Percentiles rank a stretch among this genome's conserved stretches.
phyloP scores from a whole-genome alignment of 2,888 invertebrate genomes.

The Bruchidius siliquastri region DNA sequence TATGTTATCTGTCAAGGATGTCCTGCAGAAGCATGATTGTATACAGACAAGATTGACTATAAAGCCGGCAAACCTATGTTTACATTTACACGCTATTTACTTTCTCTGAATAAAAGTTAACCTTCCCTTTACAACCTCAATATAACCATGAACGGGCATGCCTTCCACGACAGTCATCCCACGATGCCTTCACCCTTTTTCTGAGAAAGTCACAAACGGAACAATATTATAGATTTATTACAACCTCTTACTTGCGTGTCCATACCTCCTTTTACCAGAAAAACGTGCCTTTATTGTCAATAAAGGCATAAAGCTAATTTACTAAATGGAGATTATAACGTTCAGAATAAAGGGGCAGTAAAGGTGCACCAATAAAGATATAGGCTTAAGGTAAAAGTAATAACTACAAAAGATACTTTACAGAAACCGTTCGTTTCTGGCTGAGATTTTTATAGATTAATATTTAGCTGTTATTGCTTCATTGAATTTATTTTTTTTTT shows the following conservation, averaged over 20 bases:
- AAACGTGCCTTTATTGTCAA: background rate
- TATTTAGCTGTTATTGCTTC: too few species aligned
- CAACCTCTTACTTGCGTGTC: background rate
- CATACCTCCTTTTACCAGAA: background rate
- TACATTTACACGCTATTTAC: background rate
- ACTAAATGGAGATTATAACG: too few species aligned
- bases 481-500: too few species aligned
- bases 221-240: background rate
- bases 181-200: background rate
- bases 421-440: background rate
- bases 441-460: background rate
- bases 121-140: background rate
- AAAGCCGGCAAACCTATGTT: too few species aligned
- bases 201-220: background rate
- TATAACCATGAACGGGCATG: background rate
- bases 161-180: background rate
- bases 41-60: too few species aligned
- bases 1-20: too few species aligned
- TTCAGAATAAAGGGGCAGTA: background rate
- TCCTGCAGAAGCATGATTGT: too few species aligned
- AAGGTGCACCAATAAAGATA: background rate
- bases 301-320: too few species aligned
- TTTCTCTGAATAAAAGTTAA: background rate
- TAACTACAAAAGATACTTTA: background rate
- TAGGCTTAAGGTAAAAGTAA: background rate